phyloP scores from a whole-genome alignment of 2,797 vertebrate genomes.

The Myripristis murdjan region DNA sequence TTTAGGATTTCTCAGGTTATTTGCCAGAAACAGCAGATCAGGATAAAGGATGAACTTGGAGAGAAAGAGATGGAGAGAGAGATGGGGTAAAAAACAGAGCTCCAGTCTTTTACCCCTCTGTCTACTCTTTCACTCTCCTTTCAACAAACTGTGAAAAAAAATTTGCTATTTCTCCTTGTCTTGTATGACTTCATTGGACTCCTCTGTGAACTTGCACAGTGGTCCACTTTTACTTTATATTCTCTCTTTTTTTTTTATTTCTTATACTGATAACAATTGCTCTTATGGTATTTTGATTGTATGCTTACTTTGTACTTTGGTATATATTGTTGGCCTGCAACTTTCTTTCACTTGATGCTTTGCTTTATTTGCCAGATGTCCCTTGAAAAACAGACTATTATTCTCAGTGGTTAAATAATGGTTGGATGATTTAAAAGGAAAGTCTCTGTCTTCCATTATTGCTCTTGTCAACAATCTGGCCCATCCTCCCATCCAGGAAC shows the following conservation, averaged over 20 bases:
- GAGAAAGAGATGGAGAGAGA: not conserved
- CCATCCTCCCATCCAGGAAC: not conserved
- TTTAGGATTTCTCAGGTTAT: slow-evolving; percentile 8
- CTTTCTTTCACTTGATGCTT: too few relatives aligned
- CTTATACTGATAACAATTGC: too few relatives aligned
- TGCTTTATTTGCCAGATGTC: not conserved
- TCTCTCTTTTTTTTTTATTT: too few relatives aligned
- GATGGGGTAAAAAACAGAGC: not conserved
- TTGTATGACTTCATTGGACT: not conserved
- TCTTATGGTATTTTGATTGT: too few relatives aligned
- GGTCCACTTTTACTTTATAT: too few relatives aligned
- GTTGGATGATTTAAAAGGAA: too few relatives aligned
- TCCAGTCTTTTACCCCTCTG: not conserved
- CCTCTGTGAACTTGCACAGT: too few relatives aligned
- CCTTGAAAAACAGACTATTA: not conserved
- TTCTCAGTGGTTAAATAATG: too few relatives aligned
- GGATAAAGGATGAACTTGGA: slow-evolving; percentile 10
- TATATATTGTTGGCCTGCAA: too few relatives aligned
- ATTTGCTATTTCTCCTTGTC: slow-evolving; percentile 1
- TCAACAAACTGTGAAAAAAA: not conserved
- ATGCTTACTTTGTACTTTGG: too few relatives aligned
- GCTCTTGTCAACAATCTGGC: slow-evolving; percentile 25
- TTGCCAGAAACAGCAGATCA: slow-evolving; percentile 18
- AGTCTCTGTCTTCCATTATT: not conserved
- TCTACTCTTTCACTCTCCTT: not conserved